Conservation (phyloP, 2,888 invertebrate species). For the Spisula subtruncata region DNA sequence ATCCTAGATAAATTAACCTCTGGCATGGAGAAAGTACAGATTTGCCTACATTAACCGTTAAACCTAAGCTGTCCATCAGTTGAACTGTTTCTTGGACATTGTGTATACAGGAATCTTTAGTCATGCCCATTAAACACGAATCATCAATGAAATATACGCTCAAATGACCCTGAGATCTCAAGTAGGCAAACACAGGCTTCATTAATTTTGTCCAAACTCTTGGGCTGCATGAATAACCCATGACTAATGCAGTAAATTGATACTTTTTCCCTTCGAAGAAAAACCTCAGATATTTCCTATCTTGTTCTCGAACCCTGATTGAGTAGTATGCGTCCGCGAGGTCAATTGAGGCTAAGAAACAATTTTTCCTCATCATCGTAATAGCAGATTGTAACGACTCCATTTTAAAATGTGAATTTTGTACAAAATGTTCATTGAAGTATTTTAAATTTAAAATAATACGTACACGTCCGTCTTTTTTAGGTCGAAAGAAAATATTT, state of each 20-base stretch:
- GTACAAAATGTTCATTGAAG: conserved; percentile 16
- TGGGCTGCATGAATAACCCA: too few species aligned
- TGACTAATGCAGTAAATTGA: conserved; percentile 23
- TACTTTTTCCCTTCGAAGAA: conserved; percentile 36
- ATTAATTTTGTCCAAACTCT: too few species aligned
- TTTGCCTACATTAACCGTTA: neutral
- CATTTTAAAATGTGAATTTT: neutral
- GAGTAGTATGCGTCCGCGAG: conserved; percentile 48
- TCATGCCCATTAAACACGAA: neutral
- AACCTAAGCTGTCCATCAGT: neutral
- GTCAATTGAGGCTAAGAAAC: conserved; percentile 51
- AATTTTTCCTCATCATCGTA: conserved; percentile 48
- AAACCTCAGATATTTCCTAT: conserved; percentile 53
- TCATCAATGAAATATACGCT: conserved; percentile 20
- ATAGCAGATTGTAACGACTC: too few species aligned
- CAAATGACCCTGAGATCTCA: conserved; percentile 21
- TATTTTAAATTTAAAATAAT: conserved; percentile 30
- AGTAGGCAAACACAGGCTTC: too few species aligned
- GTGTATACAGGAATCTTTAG: neutral
- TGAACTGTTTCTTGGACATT: neutral
- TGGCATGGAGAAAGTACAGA: neutral
- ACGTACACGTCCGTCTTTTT: neutral
- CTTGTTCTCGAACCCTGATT: conserved; percentile 28
- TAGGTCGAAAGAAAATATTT: conserved; percentile 31
- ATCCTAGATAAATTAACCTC: neutral